These are phyloP conservation scores for Dynastes maya DNA, from an alignment of 2,888 invertebrate species.

Conservation along the genomic window DNA sequence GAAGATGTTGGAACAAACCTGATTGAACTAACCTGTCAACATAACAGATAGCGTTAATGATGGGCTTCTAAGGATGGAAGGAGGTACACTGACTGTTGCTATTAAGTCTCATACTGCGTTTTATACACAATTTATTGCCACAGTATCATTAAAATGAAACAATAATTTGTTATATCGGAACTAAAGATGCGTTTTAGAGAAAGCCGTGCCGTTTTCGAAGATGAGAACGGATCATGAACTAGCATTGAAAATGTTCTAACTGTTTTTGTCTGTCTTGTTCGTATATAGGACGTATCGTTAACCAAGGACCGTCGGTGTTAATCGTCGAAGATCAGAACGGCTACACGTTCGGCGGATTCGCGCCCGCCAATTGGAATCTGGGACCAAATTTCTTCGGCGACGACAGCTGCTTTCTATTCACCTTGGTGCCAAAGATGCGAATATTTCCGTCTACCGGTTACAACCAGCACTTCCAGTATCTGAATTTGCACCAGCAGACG, in stretches of 20 bases:
- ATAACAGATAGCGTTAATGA: too few species aligned
- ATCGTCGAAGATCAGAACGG: constrained; percentile 88
- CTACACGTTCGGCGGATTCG: constrained; percentile 92
- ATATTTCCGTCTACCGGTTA: constrained; percentile 85
- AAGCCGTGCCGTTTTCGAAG: too few species aligned
- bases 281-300: constrained; percentile 78
- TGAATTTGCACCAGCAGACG: constrained; percentile 93
- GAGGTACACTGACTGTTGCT: too few species aligned
- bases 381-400: constrained; percentile 85
- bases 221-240: too few species aligned
- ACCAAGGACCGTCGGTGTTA: constrained; percentile 87
- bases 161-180: too few species aligned
- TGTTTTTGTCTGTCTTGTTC: neutral
- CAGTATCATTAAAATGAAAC: too few species aligned
- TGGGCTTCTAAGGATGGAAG: too few species aligned
- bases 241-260: neutral
- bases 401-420: constrained; percentile 87
- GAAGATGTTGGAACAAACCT: too few species aligned
- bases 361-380: constrained; percentile 83
- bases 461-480: constrained; percentile 93
- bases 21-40: too few species aligned
- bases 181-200: too few species aligned
- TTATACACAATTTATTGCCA: too few species aligned
- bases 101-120: too few species aligned
- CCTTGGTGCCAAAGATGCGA: constrained; percentile 85